Evolutionary conservation across 2,888 invertebrate species (phyloP).

Genomic region (Calliopum simillimum): DNA sequence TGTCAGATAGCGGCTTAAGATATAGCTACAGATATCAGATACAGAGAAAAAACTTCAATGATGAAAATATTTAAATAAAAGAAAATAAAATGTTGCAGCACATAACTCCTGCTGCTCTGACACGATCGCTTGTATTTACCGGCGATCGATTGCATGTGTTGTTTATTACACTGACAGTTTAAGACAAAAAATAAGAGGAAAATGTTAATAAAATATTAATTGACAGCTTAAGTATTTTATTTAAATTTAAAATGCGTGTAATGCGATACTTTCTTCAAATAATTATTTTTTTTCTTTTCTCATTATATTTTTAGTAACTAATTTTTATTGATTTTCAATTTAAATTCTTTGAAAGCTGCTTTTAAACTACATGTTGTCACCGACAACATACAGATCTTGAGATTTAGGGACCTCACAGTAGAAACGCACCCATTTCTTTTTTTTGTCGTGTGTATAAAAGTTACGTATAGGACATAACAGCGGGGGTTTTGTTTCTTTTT

Average conservation of each 20-base stretch:
- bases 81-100: slow-evolving; percentile 44
- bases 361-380: not conserved
- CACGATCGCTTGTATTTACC: not conserved
- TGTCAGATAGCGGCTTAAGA: too few species aligned
- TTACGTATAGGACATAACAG: not conserved
- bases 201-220: slow-evolving; percentile 25
- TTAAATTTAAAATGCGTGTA: slow-evolving; percentile 1
- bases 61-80: slow-evolving; percentile 61
- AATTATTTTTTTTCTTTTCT: not conserved
- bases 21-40: not conserved
- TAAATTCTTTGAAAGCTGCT: slow-evolving; percentile 32
- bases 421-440: not conserved
- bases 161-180: not conserved
- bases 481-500: too few species aligned
- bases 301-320: not conserved
- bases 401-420: not conserved
- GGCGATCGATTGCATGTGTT: not conserved
- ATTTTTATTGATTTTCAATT: not conserved
- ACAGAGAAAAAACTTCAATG: slow-evolving; percentile 43
- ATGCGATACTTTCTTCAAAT: slow-evolving; percentile 16
- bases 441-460: not conserved
- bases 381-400: too few species aligned
- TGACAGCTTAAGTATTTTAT: slow-evolving; percentile 21
- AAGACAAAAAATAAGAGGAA: too few species aligned
- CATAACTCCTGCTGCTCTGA: not conserved